Evolutionary conservation across 2,888 invertebrate species (phyloP).

Genomic region (Pheosia gnoma): DNA sequence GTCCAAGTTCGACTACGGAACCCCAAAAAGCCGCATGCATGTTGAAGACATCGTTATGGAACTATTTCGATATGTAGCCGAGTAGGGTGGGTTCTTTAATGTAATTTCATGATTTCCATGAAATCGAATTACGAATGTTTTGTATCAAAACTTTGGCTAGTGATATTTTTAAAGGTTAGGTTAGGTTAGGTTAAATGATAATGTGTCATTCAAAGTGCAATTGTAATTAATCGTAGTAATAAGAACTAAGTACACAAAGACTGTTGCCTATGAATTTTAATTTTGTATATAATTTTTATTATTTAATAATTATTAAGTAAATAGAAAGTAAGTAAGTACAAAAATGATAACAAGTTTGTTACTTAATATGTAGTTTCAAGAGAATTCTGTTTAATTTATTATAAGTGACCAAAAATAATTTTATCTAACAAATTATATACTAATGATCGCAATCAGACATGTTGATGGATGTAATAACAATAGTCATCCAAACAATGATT

Average conservation of each 20-base stretch:
- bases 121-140: slow-evolving; percentile 67
- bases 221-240: slow-evolving; percentile 14
- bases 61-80: no score
- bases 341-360: no score
- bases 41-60: no score
- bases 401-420: background rate
- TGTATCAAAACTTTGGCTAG: slow-evolving; percentile 74
- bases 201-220: slow-evolving; percentile 19
- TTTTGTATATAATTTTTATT: no score
- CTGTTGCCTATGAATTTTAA: background rate
- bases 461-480: background rate
- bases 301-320: no score
- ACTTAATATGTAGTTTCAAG: no score
- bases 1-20: no score
- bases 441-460: background rate
- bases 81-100: background rate
- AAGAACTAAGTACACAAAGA: background rate
- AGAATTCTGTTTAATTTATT: no score
- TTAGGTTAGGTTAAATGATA: slow-evolving; percentile 12
- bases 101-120: slow-evolving; percentile 60
- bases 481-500: no score
- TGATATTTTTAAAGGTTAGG: slow-evolving; percentile 45
- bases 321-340: no score
- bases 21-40: no score
- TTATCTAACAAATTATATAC: background rate